Percentiles rank a stretch among this genome's conserved stretches.
Evolutionary conservation across 2,113 vertebrate genomes (phyloP).

Genomic region (Merops nubicus): DNA sequence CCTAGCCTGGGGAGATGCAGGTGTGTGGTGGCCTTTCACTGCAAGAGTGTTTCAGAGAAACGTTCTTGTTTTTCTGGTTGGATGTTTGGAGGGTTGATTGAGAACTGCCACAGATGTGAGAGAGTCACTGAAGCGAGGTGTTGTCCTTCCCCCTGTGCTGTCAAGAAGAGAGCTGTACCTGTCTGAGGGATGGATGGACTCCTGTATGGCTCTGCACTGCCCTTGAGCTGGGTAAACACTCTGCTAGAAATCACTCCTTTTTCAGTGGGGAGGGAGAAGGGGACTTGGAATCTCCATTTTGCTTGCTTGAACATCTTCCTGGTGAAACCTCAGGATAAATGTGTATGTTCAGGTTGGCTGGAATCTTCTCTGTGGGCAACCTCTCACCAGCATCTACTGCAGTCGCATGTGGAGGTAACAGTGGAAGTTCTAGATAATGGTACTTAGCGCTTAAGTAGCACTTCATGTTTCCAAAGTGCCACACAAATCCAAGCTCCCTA

Average conservation of each 20-base stretch:
- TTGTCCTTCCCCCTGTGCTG: neutral
- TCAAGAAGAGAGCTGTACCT: neutral
- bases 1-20: neutral
- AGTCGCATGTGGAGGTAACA: neutral
- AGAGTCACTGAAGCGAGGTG: neutral
- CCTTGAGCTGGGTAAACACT: neutral
- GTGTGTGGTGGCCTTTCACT: neutral
- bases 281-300: neutral
- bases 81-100: neutral
- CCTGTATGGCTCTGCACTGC: neutral
- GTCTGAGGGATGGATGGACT: neutral
- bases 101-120: neutral
- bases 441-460: constrained; percentile 7
- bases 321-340: neutral
- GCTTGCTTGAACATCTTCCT: neutral
- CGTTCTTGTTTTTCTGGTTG: neutral
- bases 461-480: constrained; percentile 18
- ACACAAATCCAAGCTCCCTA: neutral
- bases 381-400: neutral
- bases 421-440: constrained; percentile 31
- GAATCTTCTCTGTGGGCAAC: neutral
- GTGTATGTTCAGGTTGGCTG: neutral
- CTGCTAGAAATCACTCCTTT: neutral
- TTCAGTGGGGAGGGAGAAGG: neutral
- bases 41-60: neutral